These are phyloP conservation scores for Halotydeus destructor DNA, from an alignment of 1,140 invertebrate genomes.

Conservation along the genomic window DNA sequence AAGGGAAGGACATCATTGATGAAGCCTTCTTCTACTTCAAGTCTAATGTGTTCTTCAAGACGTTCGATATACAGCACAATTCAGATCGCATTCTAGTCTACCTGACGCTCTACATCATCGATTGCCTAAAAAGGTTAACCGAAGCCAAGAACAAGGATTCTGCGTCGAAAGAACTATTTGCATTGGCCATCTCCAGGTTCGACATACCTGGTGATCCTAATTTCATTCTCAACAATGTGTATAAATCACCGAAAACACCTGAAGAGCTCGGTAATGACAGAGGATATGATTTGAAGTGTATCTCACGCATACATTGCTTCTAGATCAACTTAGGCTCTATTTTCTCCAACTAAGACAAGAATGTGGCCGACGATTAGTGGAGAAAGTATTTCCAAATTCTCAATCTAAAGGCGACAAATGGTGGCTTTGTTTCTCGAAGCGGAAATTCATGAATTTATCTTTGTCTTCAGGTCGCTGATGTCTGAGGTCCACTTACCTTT, in stretches of 20 bases:
- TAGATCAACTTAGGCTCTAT: conserved; percentile 81
- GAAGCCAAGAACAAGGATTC: conserved; percentile 66
- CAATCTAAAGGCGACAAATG: conserved; percentile 88
- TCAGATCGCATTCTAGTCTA: conserved; percentile 90
- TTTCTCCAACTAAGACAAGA: conserved; percentile 85
- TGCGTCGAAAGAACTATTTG: conserved; percentile 83
- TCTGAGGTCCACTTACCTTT: no score
- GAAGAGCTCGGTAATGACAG: conserved; percentile 48
- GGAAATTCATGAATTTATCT: conserved; percentile 99
- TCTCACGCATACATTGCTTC: conserved; percentile 19
- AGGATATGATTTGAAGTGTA: conserved; percentile 6
- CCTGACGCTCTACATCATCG: conserved; percentile 89
- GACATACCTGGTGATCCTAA: conserved; percentile 85
- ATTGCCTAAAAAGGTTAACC: conserved; percentile 84
- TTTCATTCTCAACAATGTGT: conserved; percentile 91
- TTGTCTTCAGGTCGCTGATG: no score
- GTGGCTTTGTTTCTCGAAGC: conserved; percentile 99
- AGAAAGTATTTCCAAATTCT: conserved; percentile 67
- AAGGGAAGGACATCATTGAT: conserved; percentile 73
- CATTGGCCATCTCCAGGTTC: conserved; percentile 79
- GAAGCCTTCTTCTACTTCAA: conserved; percentile 93
- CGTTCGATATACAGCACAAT: conserved; percentile 89
- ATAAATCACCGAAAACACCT: conserved; percentile 55
- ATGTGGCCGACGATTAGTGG: conserved; percentile 67
- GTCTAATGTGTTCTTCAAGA: conserved; percentile 96